Percentiles rank a stretch among this genome's conserved stretches.
These are phyloP conservation scores for Parnassius apollo DNA, from an alignment of 2,888 invertebrate genomes.

Conservation along the genomic window DNA sequence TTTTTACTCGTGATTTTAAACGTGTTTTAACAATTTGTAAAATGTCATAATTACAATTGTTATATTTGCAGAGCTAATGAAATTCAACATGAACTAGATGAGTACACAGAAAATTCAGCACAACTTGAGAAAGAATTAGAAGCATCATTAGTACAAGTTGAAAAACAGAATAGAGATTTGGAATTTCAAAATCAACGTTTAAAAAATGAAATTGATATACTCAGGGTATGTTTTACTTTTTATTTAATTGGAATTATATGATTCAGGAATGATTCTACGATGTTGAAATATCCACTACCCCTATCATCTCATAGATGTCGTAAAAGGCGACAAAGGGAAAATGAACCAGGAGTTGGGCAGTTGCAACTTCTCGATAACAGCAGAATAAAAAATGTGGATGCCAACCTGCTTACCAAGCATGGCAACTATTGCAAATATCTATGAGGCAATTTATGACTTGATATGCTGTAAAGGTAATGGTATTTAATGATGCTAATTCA, in stretches of 20 bases:
- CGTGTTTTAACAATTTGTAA: background rate
- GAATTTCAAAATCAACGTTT: constrained; percentile 88
- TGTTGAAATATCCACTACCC: no score
- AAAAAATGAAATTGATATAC: constrained; percentile 90
- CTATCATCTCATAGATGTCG: no score
- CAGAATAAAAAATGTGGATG: no score
- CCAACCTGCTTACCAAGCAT: no score
- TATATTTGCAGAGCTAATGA: constrained; percentile 85
- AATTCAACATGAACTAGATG: constrained; percentile 94
- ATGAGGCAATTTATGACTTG: no score
- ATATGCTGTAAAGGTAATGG: no score
- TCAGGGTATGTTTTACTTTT: constrained; percentile 79
- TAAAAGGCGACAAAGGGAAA: no score
- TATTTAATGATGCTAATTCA: no score
- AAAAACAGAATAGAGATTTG: constrained; percentile 92
- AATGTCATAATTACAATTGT: constrained; percentile 32
- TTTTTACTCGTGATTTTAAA: background rate
- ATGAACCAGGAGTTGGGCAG: no score
- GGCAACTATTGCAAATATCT: no score
- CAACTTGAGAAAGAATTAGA: constrained; percentile 97
- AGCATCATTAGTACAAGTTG: constrained; percentile 93
- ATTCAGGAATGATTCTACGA: no score
- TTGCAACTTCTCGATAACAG: no score
- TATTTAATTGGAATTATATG: background rate
- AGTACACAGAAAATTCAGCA: constrained; percentile 95